Conservation (phyloP, 2,113 vertebrate genomes). For the Colossoma macropomum region DNA sequence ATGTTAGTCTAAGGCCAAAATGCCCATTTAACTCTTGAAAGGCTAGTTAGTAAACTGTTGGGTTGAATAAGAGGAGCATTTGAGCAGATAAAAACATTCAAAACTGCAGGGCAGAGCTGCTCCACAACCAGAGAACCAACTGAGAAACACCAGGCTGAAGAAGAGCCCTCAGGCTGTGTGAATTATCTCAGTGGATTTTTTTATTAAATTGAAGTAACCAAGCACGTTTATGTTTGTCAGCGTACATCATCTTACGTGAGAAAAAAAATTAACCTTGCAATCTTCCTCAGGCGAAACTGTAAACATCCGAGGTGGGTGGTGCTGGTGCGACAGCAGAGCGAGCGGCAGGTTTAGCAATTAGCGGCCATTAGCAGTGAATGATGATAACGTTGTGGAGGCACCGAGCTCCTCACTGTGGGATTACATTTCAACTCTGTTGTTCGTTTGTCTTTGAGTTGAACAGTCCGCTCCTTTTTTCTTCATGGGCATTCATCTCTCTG, state of each 20-base stretch:
- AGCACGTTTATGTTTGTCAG: not conserved
- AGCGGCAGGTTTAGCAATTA: conserved; percentile 40
- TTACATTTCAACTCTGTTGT: conserved; percentile 23
- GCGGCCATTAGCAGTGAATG: conserved; percentile 41
- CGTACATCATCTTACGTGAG: not conserved
- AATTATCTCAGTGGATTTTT: not conserved
- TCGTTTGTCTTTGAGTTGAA: conserved; percentile 51
- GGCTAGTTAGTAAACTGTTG: too few species aligned
- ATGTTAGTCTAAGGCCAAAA: too few species aligned
- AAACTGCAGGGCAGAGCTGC: too few species aligned
- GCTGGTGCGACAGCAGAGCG: not conserved
- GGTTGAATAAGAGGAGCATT: too few species aligned
- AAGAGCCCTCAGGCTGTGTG: not conserved
- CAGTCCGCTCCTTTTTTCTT: conserved; percentile 24
- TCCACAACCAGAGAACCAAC: not conserved
- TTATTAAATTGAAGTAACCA: not conserved
- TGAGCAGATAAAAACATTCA: too few species aligned
- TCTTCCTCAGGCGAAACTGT: not conserved
- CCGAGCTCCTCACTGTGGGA: not conserved
- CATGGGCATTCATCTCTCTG: conserved; percentile 57
- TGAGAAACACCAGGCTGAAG: too few species aligned
- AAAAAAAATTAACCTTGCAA: not conserved
- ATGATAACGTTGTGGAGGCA: conserved; percentile 33
- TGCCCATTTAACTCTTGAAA: too few species aligned
- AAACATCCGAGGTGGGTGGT: not conserved